Evolutionary conservation across 2,113 vertebrate species (phyloP).

Genomic region (Xiphorhynchus elegans): DNA sequence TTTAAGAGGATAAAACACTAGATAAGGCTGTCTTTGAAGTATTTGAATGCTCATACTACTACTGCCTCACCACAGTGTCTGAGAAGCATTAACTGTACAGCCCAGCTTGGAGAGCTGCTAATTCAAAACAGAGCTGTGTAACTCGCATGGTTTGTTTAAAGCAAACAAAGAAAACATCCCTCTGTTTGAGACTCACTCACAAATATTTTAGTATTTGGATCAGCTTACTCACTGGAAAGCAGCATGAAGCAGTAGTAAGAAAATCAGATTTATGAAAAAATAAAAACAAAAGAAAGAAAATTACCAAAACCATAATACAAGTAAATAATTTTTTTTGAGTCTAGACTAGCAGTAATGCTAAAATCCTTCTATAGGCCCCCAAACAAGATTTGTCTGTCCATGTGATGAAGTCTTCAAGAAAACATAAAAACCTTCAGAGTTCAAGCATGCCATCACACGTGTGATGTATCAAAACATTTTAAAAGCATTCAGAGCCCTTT

Average conservation of each 20-base stretch:
- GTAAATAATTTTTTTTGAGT: not conserved
- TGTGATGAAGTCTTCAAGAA: not conserved
- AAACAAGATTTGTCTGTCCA: not conserved
- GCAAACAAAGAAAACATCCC: not conserved
- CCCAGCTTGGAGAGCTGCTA: not conserved
- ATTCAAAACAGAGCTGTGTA: constrained; percentile 24
- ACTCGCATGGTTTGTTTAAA: not conserved
- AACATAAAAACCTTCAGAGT: not conserved
- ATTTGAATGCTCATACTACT: not conserved
- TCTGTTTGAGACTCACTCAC: not conserved
- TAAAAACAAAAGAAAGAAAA: not conserved
- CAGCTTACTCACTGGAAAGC: not conserved
- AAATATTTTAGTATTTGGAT: not conserved
- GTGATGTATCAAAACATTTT: not conserved
- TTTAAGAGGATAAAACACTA: not conserved
- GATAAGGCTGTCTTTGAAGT: not conserved
- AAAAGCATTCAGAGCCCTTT: not conserved
- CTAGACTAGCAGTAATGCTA: not conserved
- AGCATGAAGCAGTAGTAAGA: not conserved
- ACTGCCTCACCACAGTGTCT: not conserved
- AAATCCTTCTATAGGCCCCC: not conserved
- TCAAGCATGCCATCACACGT: not conserved
- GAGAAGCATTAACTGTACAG: not conserved
- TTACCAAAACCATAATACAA: not conserved
- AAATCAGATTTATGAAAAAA: not conserved